Evolutionary conservation across 37 sponge, comb jelly and placozoan species (phyloP).

Genomic region (Chondrilla cf. caribensis): DNA sequence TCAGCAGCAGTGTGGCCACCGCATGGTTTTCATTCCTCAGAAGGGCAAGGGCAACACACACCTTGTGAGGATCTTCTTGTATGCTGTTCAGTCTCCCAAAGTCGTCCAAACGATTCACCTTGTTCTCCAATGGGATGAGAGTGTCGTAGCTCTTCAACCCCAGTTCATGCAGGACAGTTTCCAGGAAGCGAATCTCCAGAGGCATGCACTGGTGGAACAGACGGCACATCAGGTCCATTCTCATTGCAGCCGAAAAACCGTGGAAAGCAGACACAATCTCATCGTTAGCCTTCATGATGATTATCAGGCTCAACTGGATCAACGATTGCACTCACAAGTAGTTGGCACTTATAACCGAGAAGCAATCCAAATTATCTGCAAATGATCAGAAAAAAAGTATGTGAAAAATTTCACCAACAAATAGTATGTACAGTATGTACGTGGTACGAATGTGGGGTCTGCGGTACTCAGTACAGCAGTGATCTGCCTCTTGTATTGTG

Average conservation of each 20-base stretch:
- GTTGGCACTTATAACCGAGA: no score
- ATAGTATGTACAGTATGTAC: no score
- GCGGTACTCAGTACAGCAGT: no score
- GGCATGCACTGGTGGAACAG: slow-evolving; percentile 59
- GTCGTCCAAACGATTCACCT: slow-evolving; percentile 46
- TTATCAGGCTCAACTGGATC: background rate
- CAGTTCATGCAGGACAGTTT: slow-evolving; percentile 41
- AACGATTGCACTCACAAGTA: no score
- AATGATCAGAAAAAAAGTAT: no score
- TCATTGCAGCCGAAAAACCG: slow-evolving; percentile 52
- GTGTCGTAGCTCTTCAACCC: slow-evolving; percentile 30
- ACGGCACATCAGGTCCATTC: slow-evolving; percentile 63
- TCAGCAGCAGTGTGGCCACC: slow-evolving; percentile 55
- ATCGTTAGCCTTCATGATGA: background rate
- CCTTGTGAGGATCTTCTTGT: slow-evolving; percentile 49
- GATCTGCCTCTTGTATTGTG: no score
- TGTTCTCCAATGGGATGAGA: slow-evolving; percentile 26
- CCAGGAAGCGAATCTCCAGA: slow-evolving; percentile 59
- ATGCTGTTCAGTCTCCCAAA: slow-evolving; percentile 36
- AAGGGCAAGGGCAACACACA: slow-evolving; percentile 63
- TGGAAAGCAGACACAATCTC: slow-evolving; percentile 59
- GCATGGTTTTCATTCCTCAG: slow-evolving; percentile 55
- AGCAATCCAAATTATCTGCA: no score
- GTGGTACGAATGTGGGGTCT: no score
- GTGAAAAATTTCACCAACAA: no score